These are phyloP conservation scores for Ibycter americanus DNA, from an alignment of 2,797 vertebrate genomes.

Conservation along the genomic window DNA sequence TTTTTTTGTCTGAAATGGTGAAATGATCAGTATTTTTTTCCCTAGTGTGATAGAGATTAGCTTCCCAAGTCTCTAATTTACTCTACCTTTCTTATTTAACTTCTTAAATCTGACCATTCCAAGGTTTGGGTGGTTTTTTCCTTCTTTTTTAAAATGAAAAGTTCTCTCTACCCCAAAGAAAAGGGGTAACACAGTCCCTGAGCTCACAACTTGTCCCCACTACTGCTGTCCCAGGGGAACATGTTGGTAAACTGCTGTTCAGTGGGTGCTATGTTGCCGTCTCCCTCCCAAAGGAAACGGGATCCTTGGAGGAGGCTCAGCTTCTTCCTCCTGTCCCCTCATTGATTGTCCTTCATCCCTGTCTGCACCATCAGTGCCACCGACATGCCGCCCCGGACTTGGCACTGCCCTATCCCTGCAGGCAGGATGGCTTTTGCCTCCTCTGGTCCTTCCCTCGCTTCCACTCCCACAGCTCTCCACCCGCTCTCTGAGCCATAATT, in stretches of 20 bases:
- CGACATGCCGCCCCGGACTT: not conserved
- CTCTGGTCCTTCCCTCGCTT: not conserved
- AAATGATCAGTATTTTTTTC: not conserved
- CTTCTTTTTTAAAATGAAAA: not conserved
- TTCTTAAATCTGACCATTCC: not conserved
- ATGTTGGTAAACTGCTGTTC: not conserved
- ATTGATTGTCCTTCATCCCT: fast-evolving
- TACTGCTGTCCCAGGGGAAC: not conserved
- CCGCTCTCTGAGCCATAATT: conserved; percentile 9
- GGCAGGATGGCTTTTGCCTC: not conserved
- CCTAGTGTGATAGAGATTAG: not conserved
- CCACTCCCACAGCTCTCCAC: not conserved
- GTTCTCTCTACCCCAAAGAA: not conserved
- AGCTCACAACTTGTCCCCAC: not conserved
- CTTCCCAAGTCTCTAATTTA: not conserved
- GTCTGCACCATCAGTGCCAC: not conserved
- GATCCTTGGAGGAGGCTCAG: not conserved
- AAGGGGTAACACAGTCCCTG: not conserved
- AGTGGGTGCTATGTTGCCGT: not conserved
- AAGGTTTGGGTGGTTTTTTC: not conserved
- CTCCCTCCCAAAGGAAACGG: not conserved
- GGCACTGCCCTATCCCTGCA: not conserved
- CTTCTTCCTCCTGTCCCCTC: not conserved
- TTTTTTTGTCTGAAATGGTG: conserved; percentile 19
- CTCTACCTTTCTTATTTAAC: not conserved